Conservation (phyloP, 2,888 invertebrate genomes). For the Enoplolaimus lenunculus region DNA sequence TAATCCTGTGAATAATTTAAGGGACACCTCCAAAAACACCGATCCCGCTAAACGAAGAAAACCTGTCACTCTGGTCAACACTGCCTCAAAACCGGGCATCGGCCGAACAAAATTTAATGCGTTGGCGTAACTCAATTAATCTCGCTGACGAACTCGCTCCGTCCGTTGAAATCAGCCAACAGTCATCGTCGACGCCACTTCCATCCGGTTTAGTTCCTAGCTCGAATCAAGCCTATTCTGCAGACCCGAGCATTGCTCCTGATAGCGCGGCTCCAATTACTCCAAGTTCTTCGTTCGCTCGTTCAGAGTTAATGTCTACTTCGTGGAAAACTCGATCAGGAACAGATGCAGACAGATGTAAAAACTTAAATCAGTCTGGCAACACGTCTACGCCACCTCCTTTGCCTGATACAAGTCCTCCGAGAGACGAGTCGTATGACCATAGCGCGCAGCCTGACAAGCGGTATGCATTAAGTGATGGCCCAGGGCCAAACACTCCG, state of each 20-base stretch:
- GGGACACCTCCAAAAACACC: not conserved
- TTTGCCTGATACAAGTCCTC: not conserved
- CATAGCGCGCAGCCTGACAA: too few species aligned
- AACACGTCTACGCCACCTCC: not conserved
- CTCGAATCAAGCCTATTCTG: not conserved
- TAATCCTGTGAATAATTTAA: too few species aligned
- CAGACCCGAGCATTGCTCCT: not conserved
- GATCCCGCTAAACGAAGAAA: constrained; percentile 20
- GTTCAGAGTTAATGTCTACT: too few species aligned
- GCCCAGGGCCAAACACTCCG: not conserved
- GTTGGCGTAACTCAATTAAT: constrained; percentile 23
- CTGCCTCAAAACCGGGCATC: constrained; percentile 17
- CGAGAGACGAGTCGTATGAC: too few species aligned
- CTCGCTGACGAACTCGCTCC: constrained; percentile 22
- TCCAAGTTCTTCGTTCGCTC: too few species aligned
- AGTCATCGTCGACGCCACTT: not conserved
- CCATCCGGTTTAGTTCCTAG: not conserved
- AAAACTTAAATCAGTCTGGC: not conserved
- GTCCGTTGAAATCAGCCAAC: not conserved
- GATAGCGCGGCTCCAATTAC: too few species aligned
- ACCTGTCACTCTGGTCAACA: constrained; percentile 18
- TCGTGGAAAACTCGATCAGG: too few species aligned
- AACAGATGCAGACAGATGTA: not conserved
- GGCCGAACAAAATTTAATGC: constrained; percentile 21
- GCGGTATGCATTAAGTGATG: too few species aligned